Conservation (phyloP, 2,113 vertebrate species). For the Salminus brasiliensis region DNA sequence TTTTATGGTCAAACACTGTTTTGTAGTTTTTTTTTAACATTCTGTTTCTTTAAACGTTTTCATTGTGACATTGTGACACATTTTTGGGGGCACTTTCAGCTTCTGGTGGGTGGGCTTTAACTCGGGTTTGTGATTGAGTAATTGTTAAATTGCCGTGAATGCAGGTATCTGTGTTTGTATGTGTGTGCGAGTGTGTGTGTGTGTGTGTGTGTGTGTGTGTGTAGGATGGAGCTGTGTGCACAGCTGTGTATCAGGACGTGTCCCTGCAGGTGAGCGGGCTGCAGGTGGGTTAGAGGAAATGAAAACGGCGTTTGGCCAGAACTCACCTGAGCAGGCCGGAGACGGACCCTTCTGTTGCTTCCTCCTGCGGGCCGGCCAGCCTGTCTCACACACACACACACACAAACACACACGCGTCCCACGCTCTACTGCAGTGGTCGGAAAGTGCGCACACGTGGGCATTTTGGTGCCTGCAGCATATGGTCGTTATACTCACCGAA, state of each 20-base stretch:
- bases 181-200: conserved; percentile 11
- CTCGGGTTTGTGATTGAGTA: too few relatives aligned
- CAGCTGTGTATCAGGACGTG: conserved; percentile 74
- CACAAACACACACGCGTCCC: conserved; percentile 8
- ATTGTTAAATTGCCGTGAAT: too few relatives aligned
- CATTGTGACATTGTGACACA: too few relatives aligned
- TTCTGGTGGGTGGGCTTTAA: too few relatives aligned
- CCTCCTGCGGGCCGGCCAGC: conserved; percentile 24
- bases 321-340: conserved; percentile 71
- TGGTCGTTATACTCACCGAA: too few relatives aligned
- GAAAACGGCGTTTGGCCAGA: conserved; percentile 73
- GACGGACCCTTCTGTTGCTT: conserved; percentile 45
- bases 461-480: too few relatives aligned
- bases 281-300: conserved; percentile 74
- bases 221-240: conserved; percentile 31
- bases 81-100: too few relatives aligned
- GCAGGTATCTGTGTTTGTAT: background rate
- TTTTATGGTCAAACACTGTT: too few relatives aligned
- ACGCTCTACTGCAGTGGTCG: background rate
- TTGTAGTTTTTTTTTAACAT: too few relatives aligned
- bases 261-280: conserved; percentile 68
- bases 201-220: conserved; percentile 12
- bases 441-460: conserved; percentile 3
- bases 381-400: background rate
- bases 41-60: too few relatives aligned